Conservation (phyloP, 2,888 invertebrate genomes). For the Drosophila greeni region DNA sequence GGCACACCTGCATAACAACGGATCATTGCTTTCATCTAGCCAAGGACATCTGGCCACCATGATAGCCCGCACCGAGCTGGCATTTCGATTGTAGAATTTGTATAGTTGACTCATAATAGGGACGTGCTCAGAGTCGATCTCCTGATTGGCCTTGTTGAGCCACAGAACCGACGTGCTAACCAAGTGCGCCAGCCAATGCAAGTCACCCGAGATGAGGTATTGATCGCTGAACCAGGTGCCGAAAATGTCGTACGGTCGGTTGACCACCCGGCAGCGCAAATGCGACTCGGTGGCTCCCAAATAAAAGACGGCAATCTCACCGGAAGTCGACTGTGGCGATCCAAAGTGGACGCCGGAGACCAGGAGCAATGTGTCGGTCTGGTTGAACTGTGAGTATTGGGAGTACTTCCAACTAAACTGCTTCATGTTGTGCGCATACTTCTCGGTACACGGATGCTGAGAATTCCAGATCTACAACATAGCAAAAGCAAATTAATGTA, state of each 20-base stretch:
- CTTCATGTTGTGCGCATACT: slow-evolving; percentile 88
- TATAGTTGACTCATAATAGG: slow-evolving; percentile 87
- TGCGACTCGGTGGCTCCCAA: slow-evolving; percentile 83
- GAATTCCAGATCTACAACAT: slow-evolving; percentile 85
- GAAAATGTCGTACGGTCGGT: slow-evolving; percentile 92
- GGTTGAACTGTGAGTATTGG: slow-evolving; percentile 91
- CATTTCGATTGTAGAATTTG: slow-evolving; percentile 88
- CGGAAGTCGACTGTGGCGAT: slow-evolving; percentile 85
- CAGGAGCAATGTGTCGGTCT: slow-evolving; percentile 87
- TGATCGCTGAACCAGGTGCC: slow-evolving; percentile 93
- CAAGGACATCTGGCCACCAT: slow-evolving; percentile 86
- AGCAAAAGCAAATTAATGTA: not conserved
- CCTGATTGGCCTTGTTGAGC: slow-evolving; percentile 90
- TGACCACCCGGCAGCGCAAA: slow-evolving; percentile 86
- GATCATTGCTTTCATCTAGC: slow-evolving; percentile 76
- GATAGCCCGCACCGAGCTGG: slow-evolving; percentile 87
- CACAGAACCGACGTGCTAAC: slow-evolving; percentile 87
- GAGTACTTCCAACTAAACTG: slow-evolving; percentile 91
- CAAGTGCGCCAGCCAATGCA: slow-evolving; percentile 88
- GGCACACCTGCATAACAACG: slow-evolving; percentile 38
- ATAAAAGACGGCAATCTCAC: slow-evolving; percentile 92
- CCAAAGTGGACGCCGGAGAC: slow-evolving; percentile 93
- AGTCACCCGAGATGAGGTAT: slow-evolving; percentile 88
- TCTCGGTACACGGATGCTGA: slow-evolving; percentile 84
- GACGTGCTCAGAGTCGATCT: slow-evolving; percentile 87